Conservation (phyloP, 2,888 invertebrate species). For the Drosophila gaucha region DNA sequence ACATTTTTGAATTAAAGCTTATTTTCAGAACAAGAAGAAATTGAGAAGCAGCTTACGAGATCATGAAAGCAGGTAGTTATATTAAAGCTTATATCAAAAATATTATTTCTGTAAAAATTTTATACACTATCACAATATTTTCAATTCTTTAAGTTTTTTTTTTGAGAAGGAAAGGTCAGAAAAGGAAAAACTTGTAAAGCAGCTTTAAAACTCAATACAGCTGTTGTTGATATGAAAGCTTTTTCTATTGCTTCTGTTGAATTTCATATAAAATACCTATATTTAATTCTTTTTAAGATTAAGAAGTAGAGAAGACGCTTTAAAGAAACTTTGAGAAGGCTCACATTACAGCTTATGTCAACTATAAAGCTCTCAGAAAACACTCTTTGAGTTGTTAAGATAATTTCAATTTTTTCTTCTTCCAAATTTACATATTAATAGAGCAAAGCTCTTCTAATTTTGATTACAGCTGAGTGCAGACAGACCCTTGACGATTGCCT, state of each 20-base stretch:
- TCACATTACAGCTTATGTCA: too few relatives aligned
- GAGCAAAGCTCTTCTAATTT: neutral
- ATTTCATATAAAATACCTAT: neutral
- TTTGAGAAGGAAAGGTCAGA: too few relatives aligned
- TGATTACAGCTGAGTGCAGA: neutral
- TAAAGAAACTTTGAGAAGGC: too few relatives aligned
- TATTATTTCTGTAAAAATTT: too few relatives aligned
- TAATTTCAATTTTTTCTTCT: neutral
- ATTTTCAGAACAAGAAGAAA: neutral
- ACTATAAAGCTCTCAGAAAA: too few relatives aligned
- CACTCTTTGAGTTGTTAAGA: too few relatives aligned
- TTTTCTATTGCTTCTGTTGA: neutral
- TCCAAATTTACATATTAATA: neutral
- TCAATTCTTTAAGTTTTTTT: too few relatives aligned
- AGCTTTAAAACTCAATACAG: neutral
- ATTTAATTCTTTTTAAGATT: too few relatives aligned
- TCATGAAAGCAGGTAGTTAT: neutral
- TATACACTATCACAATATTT: too few relatives aligned
- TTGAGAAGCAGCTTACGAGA: neutral
- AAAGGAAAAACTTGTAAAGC: neutral
- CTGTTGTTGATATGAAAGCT: neutral
- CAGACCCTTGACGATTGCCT: conserved; percentile 3
- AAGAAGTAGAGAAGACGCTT: too few relatives aligned
- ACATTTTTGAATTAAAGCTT: neutral
- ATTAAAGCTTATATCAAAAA: too few relatives aligned